phyloP scores from a whole-genome alignment of 2,888 invertebrate genomes.

The Pollenia labialis region DNA sequence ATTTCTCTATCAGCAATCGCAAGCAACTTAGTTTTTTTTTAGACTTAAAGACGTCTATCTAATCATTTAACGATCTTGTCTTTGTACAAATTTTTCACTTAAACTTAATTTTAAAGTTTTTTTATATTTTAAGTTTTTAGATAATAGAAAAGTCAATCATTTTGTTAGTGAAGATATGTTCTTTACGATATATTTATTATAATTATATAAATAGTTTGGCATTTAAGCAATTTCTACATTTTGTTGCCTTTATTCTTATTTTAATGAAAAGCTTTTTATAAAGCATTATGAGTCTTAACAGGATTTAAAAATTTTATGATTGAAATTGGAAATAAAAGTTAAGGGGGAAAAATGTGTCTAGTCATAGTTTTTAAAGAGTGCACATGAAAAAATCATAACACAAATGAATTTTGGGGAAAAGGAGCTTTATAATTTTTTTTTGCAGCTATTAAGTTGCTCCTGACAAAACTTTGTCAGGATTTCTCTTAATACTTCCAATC shows the following conservation, averaged over 20 bases:
- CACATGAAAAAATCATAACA: too few species aligned
- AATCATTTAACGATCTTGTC: conserved; percentile 38
- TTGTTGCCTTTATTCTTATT: background rate
- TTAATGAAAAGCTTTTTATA: conserved; percentile 45
- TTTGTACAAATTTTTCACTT: conserved; percentile 31
- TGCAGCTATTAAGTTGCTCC: too few species aligned
- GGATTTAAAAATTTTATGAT: conserved; percentile 19
- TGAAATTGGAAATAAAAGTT: background rate
- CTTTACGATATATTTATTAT: conserved; percentile 6
- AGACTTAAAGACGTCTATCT: background rate
- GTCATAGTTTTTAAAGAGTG: conserved; percentile 48
- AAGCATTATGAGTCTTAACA: conserved; percentile 34
- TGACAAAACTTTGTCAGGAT: too few species aligned
- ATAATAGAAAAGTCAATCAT: conserved; percentile 62
- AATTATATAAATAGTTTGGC: conserved; percentile 32
- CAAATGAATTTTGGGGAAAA: too few species aligned
- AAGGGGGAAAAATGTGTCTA: conserved; percentile 18
- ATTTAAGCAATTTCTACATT: conserved; percentile 18
- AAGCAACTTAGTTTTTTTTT: conserved; percentile 36
- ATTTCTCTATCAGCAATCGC: conserved; percentile 5
- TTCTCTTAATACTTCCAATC: too few species aligned
- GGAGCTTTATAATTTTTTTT: too few species aligned
- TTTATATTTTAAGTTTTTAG: background rate
- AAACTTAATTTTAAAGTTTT: background rate
- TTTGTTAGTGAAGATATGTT: background rate